Evolutionary conservation across 2,888 invertebrate species (phyloP), one percentile per base, ranked within the genome.

Genomic region (Morpho helenor): DNA sequence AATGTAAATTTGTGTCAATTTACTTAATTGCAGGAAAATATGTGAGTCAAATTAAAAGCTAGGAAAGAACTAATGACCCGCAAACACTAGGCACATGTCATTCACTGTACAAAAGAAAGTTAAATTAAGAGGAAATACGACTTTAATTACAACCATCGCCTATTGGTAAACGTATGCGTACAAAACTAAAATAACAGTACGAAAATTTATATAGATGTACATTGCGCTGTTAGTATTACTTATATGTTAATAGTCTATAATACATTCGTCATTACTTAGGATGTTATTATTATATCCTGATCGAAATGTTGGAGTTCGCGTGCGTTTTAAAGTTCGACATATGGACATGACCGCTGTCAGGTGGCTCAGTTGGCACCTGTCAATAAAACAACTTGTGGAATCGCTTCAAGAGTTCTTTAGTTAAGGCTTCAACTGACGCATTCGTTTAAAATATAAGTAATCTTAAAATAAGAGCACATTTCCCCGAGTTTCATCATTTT

Each of bases 341-440:
- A 87, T 88, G 88, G 84, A 73, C 83, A 76, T 75, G 79, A 79
- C 81, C 80, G 83, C 79, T 82, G 87, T 88, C 88, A 87, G 86
- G 80, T 88, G 88, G 79, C 70, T 68, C 68, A 65, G 61, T 66
- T 64, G 79, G 77, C 87, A 88, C 82, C 88, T 87, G 87, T 82
- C 52, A 60, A 55, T 62, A 46, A 56, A 49, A 54, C 45, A 31
- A 48, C 43, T 48, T 52, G 47, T 44, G 39, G 51, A 57, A 51
- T 46, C 39, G 10, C 40, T 56, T 56, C 51, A 47, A 8, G 8
- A 54, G 23, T 31, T 51, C 31, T 31, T 44, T 44, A 16, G 39
- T 10, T 9, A 16, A 40, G 40, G 22, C 9, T 9, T 46, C 31
- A 39, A 44, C 39, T 39, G 8, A 39, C 39, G 52, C 31, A 52